These are phyloP conservation scores for Corythornis madagascariensis DNA, from an alignment of 2,113 vertebrate species.

Conservation along the genomic window DNA sequence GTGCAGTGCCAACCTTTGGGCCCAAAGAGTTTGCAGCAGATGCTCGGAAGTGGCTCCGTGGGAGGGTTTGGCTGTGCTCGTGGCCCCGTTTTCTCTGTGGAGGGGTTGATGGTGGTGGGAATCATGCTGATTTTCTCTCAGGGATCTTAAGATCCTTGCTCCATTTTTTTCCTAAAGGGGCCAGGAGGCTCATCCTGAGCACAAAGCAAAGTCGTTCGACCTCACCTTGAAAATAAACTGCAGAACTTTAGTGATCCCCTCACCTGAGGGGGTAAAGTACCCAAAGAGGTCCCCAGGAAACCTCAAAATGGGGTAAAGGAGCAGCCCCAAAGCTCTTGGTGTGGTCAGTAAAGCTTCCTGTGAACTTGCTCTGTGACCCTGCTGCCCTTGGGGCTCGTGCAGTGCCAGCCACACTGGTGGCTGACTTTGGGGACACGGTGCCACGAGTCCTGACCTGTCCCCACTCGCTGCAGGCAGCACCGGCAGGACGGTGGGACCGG, in stretches of 20 bases:
- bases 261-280: background rate
- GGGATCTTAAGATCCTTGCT: background rate
- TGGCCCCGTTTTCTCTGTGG: background rate
- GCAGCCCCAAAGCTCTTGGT: rapidly evolving
- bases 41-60: background rate
- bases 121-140: rapidly evolving
- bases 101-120: rapidly evolving
- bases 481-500: background rate
- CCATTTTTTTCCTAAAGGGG: background rate
- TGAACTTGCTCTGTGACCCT: background rate
- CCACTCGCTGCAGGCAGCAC: constrained; percentile 1
- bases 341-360: rapidly evolving
- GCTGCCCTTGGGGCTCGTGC: background rate
- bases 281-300: background rate
- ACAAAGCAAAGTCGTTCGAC: rapidly evolving
- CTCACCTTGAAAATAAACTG: background rate
- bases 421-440: background rate
- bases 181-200: background rate
- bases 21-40: rapidly evolving
- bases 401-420: background rate
- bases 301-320: too few species aligned
- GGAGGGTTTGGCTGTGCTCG: rapidly evolving
- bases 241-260: rapidly evolving
- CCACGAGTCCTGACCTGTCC: background rate
- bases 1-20: rapidly evolving